Base-by-base conservation (phyloP, 1,140 invertebrate genomes). In the Cydia fagiglandana region DNA sequence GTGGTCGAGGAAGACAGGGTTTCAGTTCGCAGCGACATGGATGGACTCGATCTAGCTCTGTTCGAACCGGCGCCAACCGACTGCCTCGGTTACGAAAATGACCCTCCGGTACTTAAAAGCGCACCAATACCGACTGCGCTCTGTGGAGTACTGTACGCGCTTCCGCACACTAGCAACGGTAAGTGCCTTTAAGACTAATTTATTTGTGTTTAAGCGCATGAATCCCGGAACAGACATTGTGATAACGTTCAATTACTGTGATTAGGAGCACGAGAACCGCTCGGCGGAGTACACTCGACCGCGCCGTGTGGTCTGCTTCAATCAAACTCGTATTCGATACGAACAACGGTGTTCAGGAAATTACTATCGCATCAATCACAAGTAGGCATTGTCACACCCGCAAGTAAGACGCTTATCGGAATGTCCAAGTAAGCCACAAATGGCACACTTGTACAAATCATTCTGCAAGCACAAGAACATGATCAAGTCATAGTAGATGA, bases 31-130 rank as follows among this genome's bases (percentile, higher is more conserved):
- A 95, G 95, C 89, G 95, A 95, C 88, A 95, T 96, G 94, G 95
- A 95, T 78, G 95, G 95, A 80, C 91, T 96, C 83, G 95, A 96
- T 90, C 92, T 95, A 80, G 93, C 95, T 38, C 90, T 96, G 64
- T 96, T 96, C 89, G 95, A 96, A 85, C 95, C 95, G 61, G 93
- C 92, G 2, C 86, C 88, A 77, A 80, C 84, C 17, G 94, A 94
- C 75, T 86, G 84, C 75, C 93, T 94, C 79, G 83, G 87, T 76
- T 84, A 79, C 73, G 81, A 75, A 34, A 79, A 77, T 73, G 79
- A 82, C 56, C 70, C 77, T 68, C 74, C 77, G 13, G 83, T 83
- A 24, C 84, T 79, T 79, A 90, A 84, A 89, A 87, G 88, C 86
- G 88, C 86, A 79, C 77, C 84, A 7, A 79, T 81, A 20, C 74